Percentiles rank a stretch among this genome's conserved stretches.
Conservation (phyloP, 2,113 vertebrate genomes). For the Sinocyclocheilus rhinocerous region DNA sequence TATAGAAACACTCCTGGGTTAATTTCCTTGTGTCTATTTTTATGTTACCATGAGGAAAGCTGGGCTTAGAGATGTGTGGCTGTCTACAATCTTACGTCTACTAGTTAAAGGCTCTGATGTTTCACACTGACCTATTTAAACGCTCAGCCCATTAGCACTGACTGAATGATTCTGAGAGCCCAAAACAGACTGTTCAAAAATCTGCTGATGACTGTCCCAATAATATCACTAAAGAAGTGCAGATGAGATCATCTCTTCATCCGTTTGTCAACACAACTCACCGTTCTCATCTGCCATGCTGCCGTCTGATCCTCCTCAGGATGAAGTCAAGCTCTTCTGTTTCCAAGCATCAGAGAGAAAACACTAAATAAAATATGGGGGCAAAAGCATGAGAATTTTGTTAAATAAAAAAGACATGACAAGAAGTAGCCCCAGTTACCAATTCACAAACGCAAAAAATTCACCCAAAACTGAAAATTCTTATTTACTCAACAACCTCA, state of each 20-base stretch:
- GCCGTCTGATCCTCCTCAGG: conserved; percentile 21
- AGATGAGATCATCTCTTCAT: not conserved
- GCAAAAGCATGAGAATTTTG: not conserved
- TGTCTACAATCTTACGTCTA: not conserved
- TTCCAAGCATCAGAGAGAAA: conserved; percentile 7
- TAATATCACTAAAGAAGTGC: not conserved
- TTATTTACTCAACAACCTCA: no score
- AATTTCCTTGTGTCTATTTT: not conserved
- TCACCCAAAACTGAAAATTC: no score
- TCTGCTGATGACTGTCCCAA: not conserved
- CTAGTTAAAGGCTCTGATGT: not conserved
- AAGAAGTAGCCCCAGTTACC: not conserved
- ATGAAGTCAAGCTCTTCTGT: conserved; percentile 6
- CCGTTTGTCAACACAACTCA: not conserved
- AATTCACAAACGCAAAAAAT: not conserved
- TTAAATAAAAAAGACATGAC: no score
- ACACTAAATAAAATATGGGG: not conserved
- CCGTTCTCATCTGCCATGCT: conserved; percentile 46
- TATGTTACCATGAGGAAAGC: not conserved
- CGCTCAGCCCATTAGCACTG: no score
- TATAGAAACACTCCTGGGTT: not conserved
- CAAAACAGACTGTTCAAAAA: no score
- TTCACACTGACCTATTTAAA: no score
- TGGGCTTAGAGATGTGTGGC: not conserved
- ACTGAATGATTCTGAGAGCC: no score